Conservation (phyloP, 2,888 invertebrate species). For the Oxycera nigricornis region DNA sequence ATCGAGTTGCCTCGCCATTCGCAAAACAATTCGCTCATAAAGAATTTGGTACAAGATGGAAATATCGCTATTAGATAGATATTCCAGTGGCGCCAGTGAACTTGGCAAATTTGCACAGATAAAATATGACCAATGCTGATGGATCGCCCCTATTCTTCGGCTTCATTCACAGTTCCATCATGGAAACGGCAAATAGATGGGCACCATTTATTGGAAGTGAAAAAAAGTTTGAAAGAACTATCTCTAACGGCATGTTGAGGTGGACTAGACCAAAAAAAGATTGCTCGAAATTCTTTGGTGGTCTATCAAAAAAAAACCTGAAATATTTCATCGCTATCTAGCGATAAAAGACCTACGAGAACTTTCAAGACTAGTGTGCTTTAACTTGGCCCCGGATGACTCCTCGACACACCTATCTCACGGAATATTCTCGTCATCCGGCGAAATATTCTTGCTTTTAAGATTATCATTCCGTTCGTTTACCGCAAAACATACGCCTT, state of each 20-base stretch:
- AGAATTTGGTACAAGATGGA: not conserved
- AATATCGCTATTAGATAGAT: not conserved
- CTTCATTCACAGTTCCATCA: slow-evolving; percentile 1
- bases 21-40: not conserved
- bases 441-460: not conserved
- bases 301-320: not conserved
- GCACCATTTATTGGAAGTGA: not conserved
- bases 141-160: not conserved
- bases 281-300: not conserved
- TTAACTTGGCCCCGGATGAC: not conserved
- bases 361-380: not conserved
- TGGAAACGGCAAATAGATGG: not conserved
- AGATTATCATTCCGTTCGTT: slow-evolving; percentile 26
- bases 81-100: slow-evolving; percentile 3
- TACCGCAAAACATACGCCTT: slow-evolving; percentile 10
- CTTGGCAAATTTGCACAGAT: not conserved
- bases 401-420: not conserved
- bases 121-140: not conserved
- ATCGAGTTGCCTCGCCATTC: not conserved
- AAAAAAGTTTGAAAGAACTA: not conserved
- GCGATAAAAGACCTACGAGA: not conserved
- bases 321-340: not conserved
- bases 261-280: not conserved
- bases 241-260: not conserved
- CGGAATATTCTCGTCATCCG: not conserved